Conservation (phyloP, 37 sponge, comb jelly and placozoan species). For the Ephydatia muelleri region DNA sequence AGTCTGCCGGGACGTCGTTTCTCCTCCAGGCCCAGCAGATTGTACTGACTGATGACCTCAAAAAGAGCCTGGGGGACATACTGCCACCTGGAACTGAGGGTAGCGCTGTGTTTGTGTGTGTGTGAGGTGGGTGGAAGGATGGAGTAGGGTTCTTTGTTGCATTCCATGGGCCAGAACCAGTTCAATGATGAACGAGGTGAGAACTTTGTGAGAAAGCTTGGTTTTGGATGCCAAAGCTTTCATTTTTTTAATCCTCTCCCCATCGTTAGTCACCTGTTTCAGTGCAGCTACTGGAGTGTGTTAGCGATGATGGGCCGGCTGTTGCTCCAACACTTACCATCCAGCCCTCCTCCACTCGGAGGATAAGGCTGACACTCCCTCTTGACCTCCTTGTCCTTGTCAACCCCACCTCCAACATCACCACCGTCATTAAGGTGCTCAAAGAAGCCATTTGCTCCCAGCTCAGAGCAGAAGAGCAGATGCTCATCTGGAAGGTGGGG, state of each 20-base stretch:
- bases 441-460: constrained; percentile 26
- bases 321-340: constrained; percentile 12
- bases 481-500: constrained; percentile 37
- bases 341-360: neutral
- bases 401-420: neutral
- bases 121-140: neutral
- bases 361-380: constrained; percentile 10
- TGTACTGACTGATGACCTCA: neutral
- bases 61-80: neutral
- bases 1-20: constrained; percentile 10
- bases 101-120: neutral
- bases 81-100: neutral
- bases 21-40: neutral
- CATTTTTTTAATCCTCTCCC: neutral
- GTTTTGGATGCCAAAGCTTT: too few species aligned
- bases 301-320: neutral
- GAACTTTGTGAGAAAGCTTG: too few species aligned
- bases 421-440: neutral
- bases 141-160: too few species aligned
- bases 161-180: too few species aligned
- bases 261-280: neutral
- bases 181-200: too few species aligned
- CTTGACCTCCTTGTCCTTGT: constrained; percentile 23
- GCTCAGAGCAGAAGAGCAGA: constrained; percentile 10
- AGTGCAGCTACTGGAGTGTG: constrained; percentile 19